Percentiles rank a stretch among this genome's conserved stretches.
These are phyloP conservation scores for Bujurquina vittata DNA, from an alignment of 2,113 vertebrate species.

Conservation along the genomic window DNA sequence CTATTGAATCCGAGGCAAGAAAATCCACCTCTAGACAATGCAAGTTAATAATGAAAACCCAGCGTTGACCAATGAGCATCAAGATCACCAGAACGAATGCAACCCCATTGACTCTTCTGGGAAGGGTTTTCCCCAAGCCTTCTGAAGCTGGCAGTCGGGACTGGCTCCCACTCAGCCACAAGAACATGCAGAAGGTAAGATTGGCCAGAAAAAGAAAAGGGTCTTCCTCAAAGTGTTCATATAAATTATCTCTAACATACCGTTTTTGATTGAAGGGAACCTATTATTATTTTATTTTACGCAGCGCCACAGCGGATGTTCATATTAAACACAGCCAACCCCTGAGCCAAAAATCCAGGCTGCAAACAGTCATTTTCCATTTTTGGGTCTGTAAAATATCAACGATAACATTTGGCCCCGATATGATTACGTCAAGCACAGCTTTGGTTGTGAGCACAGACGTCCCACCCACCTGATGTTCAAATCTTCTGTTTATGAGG, in stretches of 20 bases:
- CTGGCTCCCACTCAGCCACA: background rate
- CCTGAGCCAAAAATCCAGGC: background rate
- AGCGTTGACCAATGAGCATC: background rate
- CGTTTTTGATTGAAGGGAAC: background rate
- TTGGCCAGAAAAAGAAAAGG: background rate
- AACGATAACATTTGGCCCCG: background rate
- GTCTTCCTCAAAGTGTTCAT: background rate
- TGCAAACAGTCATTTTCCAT: background rate
- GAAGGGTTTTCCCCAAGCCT: background rate
- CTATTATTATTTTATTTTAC: rapidly evolving
- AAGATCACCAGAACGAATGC: background rate
- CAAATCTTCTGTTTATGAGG: background rate
- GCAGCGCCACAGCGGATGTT: background rate
- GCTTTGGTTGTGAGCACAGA: background rate
- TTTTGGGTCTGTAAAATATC: background rate
- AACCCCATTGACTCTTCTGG: background rate
- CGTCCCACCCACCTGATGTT: background rate
- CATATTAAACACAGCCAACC: background rate
- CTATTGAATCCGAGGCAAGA: conserved; percentile 21
- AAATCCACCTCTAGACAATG: background rate
- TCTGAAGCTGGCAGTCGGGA: background rate
- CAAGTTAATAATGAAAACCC: background rate
- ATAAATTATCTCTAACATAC: background rate
- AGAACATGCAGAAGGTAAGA: background rate
- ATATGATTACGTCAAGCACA: background rate